A percentile compares a stretch with the other conserved stretches of the same genome.
Conservation (phyloP, 2,797 vertebrate species). For the Sphenopsis melanotis region DNA sequence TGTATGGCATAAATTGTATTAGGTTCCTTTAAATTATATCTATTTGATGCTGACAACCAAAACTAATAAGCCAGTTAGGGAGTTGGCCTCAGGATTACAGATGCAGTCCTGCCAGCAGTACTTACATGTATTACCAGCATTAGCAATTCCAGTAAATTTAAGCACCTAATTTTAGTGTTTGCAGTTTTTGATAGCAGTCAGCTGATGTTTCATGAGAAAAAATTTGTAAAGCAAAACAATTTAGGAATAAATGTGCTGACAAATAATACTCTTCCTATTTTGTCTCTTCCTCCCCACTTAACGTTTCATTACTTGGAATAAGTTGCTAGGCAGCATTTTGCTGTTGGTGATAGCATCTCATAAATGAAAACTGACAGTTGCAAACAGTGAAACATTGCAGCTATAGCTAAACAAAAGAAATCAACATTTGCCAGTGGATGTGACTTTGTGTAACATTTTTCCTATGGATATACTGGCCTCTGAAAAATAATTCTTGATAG, state of each 20-base stretch:
- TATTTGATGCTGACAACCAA: background rate
- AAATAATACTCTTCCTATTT: conserved; percentile 1
- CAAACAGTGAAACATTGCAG: background rate
- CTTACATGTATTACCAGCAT: background rate
- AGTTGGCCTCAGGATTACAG: conserved; percentile 16
- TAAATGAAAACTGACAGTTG: conserved; percentile 15
- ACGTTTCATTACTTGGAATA: background rate
- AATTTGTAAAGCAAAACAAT: background rate
- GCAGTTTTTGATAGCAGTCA: background rate
- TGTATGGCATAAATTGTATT: background rate
- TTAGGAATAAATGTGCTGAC: background rate
- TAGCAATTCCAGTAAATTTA: conserved; percentile 15
- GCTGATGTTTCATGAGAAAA: background rate
- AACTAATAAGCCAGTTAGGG: conserved; percentile 16
- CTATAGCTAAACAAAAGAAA: conserved; percentile 23
- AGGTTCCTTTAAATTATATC: conserved; percentile 10
- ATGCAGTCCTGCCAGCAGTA: background rate
- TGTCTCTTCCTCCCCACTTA: background rate
- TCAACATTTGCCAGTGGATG: background rate
- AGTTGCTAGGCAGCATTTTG: conserved; percentile 32
- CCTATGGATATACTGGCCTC: background rate
- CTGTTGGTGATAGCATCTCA: background rate
- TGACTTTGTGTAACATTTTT: background rate
- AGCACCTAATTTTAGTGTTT: conserved; percentile 17
- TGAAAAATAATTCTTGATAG: background rate